Evolutionary conservation across 2,888 invertebrate genomes (phyloP).

Genomic region (Euzetes globulus): DNA sequence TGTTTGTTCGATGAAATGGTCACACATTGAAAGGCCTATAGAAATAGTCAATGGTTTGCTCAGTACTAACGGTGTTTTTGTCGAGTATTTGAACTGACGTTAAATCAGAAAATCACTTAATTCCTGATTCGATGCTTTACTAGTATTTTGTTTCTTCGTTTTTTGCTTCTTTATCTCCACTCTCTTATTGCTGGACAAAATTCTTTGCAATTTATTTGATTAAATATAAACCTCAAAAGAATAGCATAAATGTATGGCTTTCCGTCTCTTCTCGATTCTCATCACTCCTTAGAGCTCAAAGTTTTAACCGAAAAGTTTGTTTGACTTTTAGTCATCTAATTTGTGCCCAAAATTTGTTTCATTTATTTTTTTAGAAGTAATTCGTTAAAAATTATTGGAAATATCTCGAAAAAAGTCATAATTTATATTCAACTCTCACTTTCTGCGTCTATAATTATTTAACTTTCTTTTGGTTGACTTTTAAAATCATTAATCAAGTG

Average conservation of each 20-base stretch:
- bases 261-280: background rate
- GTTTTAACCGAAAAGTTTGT: background rate
- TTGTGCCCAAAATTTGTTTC: too few relatives aligned
- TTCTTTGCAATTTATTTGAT: slow-evolving; percentile 12
- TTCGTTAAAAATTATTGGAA: too few relatives aligned
- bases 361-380: too few relatives aligned
- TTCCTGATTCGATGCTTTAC: background rate
- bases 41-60: background rate
- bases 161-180: background rate
- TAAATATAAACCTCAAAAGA: slow-evolving; percentile 21
- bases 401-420: too few relatives aligned
- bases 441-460: too few relatives aligned
- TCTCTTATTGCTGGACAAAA: background rate
- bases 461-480: too few relatives aligned
- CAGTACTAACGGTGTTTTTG: background rate
- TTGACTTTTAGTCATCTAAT: background rate
- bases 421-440: too few relatives aligned
- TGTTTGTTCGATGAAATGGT: background rate
- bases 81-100: background rate
- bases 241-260: background rate
- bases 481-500: too few relatives aligned
- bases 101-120: slow-evolving; percentile 11
- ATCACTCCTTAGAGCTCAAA: background rate
- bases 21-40: background rate
- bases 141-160: background rate